A percentile compares a stretch with the other conserved stretches of the same genome.
These are phyloP conservation scores for Uloborus diversus DNA, from an alignment of 1,140 invertebrate genomes.

Conservation along the genomic window DNA sequence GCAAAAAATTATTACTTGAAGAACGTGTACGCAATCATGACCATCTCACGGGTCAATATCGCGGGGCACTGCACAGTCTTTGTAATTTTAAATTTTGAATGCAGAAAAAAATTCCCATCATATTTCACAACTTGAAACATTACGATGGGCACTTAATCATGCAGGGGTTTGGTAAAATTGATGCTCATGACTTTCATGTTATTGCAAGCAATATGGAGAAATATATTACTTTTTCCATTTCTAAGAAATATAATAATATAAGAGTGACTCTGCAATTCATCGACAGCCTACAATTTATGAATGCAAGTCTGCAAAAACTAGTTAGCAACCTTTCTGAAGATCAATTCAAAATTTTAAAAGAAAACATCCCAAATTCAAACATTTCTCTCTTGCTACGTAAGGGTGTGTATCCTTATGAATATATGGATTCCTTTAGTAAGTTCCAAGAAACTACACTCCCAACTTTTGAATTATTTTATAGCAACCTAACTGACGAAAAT, in stretches of 20 bases:
- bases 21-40: conserved; percentile 3
- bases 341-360: background rate
- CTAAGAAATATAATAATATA: background rate
- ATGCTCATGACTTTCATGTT: background rate
- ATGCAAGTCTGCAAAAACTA: background rate
- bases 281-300: background rate
- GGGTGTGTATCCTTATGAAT: conserved; percentile 1
- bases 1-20: background rate
- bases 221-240: background rate
- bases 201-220: background rate
- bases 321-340: background rate
- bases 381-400: background rate
- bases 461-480: background rate
- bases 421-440: conserved; percentile 1
- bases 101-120: background rate
- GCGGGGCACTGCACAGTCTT: background rate
- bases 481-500: background rate
- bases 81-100: background rate
- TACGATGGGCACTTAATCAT: conserved; percentile 10
- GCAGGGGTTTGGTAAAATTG: background rate
- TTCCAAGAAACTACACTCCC: background rate
- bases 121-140: conserved; percentile 5
- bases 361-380: background rate
- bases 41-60: background rate
- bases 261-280: background rate